phyloP scores from a whole-genome alignment of 2,888 invertebrate species.

The Chorisops tibialis region DNA sequence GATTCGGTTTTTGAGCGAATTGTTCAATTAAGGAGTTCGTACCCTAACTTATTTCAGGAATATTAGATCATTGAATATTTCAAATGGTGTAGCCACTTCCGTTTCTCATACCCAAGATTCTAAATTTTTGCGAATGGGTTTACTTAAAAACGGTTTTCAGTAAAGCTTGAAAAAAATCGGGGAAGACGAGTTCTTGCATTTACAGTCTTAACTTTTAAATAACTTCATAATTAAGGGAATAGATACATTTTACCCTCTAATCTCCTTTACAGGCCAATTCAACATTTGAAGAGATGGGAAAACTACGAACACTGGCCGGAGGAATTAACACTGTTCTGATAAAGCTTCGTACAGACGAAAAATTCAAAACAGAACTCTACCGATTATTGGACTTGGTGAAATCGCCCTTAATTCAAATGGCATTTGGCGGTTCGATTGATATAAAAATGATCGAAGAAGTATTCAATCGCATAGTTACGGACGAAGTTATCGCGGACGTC shows the following conservation, averaged over 20 bases:
- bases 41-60: too few species aligned
- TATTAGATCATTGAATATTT: too few species aligned
- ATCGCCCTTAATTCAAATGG: slow-evolving; percentile 44
- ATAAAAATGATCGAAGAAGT: slow-evolving; percentile 43
- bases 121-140: too few species aligned
- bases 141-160: too few species aligned
- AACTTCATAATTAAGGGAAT: too few species aligned
- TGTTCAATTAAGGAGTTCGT: too few species aligned
- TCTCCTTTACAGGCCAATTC: slow-evolving; percentile 58
- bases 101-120: too few species aligned
- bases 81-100: too few species aligned
- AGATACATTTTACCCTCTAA: not conserved
- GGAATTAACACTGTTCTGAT: slow-evolving; percentile 42
- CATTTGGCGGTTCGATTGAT: slow-evolving; percentile 46
- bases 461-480: slow-evolving; percentile 43
- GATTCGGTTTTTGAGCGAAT: too few species aligned
- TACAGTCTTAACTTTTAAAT: too few species aligned
- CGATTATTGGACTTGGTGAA: slow-evolving; percentile 44
- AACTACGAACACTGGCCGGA: slow-evolving; percentile 44
- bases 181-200: too few species aligned
- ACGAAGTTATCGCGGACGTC: slow-evolving; percentile 54
- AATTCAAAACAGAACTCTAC: slow-evolving; percentile 44
- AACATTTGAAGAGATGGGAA: slow-evolving; percentile 55
- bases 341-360: slow-evolving; percentile 44
- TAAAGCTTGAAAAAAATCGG: too few species aligned